A percentile compares a stretch with the other conserved stretches of the same genome.
These are phyloP conservation scores for Ammodytes dubius DNA, from an alignment of 2,113 vertebrate genomes.

Conservation along the genomic window DNA sequence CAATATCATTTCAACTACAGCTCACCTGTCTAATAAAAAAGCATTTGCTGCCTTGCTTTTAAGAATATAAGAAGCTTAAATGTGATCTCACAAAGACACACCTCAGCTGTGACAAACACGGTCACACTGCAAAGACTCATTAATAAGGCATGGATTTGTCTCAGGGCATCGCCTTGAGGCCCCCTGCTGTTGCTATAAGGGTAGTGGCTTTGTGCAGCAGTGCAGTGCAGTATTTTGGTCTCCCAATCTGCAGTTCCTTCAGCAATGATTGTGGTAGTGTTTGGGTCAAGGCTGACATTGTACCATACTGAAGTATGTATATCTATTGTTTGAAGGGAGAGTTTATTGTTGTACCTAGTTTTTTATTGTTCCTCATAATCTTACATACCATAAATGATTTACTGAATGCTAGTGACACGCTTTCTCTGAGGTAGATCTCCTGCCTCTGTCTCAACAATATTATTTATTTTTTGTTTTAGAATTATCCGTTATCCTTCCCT, in stretches of 20 bases:
- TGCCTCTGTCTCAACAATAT: neutral
- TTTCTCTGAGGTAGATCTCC: neutral
- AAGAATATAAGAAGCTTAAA: neutral
- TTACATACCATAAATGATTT: neutral
- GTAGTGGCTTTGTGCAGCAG: slow-evolving; percentile 62
- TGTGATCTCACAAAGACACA: slow-evolving; percentile 37
- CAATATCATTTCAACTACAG: neutral
- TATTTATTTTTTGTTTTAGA: neutral
- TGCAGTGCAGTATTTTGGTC: slow-evolving; percentile 45
- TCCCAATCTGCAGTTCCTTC: neutral
- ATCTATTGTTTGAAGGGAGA: neutral
- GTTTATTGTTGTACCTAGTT: neutral
- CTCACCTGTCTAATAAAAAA: neutral
- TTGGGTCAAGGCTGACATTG: neutral
- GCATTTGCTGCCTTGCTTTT: slow-evolving; percentile 27
- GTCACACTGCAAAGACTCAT: slow-evolving; percentile 60
- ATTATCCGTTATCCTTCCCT: neutral
- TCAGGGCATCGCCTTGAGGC: slow-evolving; percentile 74
- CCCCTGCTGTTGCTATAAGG: slow-evolving; percentile 71
- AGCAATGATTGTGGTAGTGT: neutral
- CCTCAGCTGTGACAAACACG: slow-evolving; percentile 43
- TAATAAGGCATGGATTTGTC: slow-evolving; percentile 67
- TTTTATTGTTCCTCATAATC: neutral
- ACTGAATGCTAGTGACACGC: neutral
- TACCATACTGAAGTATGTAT: neutral